Conservation (phyloP, 2,888 invertebrate species). For the Busseola fusca region DNA sequence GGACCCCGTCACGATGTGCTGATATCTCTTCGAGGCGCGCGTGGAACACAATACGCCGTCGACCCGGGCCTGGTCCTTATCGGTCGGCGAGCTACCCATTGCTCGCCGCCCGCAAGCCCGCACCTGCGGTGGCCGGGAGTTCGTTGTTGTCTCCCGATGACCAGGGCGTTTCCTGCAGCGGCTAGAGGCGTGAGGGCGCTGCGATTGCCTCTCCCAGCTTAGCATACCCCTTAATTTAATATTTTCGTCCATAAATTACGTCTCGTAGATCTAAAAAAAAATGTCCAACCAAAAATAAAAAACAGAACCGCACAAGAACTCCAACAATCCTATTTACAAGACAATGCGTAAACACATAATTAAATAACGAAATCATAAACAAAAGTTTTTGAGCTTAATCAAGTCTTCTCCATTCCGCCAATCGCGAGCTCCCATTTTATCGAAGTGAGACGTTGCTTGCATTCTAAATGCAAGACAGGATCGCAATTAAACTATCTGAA, state of each 20-base stretch:
- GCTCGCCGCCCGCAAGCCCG: too few relatives aligned
- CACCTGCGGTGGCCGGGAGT: too few relatives aligned
- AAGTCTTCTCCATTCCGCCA: constrained; percentile 54
- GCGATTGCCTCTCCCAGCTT: too few relatives aligned
- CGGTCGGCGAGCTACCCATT: too few relatives aligned
- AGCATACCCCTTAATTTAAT: neutral
- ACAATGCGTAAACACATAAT: constrained; percentile 51
- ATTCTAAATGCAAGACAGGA: constrained; percentile 73
- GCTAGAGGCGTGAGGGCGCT: too few relatives aligned
- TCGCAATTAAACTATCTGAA: constrained; percentile 78
- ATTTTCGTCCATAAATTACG: neutral
- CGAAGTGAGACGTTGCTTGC: constrained; percentile 67
- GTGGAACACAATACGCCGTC: too few relatives aligned
- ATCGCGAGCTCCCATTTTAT: constrained; percentile 58
- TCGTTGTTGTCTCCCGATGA: too few relatives aligned
- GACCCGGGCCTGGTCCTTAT: too few relatives aligned
- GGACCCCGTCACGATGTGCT: too few relatives aligned
- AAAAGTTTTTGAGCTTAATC: constrained; percentile 60
- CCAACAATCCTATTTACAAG: constrained; percentile 19
- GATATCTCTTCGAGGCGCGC: too few relatives aligned
- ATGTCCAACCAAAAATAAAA: neutral
- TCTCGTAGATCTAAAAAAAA: neutral
- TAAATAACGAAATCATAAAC: constrained; percentile 57
- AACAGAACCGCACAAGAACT: neutral
- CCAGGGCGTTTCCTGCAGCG: too few relatives aligned